A percentile compares a stretch with the other conserved stretches of the same genome.
Evolutionary conservation across 2,113 vertebrate genomes (phyloP).

Genomic region (Ceratotherium simum): DNA sequence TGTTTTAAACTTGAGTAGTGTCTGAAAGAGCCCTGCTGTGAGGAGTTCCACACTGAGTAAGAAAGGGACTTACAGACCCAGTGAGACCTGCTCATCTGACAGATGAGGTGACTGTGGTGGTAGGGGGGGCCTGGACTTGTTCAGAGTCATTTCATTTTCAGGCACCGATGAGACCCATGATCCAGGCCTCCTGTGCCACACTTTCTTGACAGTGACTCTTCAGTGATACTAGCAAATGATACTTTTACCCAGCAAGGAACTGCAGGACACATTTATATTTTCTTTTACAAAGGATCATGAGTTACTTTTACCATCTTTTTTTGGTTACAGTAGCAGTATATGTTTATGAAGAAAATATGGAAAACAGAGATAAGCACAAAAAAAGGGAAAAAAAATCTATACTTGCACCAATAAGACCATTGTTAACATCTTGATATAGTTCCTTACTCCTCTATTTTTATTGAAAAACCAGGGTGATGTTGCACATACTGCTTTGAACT

Average conservation of each 20-base stretch:
- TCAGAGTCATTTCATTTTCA: neutral
- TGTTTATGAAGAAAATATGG: conserved; percentile 21
- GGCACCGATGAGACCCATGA: neutral
- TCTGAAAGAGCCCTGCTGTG: neutral
- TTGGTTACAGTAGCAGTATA: neutral
- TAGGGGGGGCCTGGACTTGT: too few species aligned
- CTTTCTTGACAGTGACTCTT: neutral
- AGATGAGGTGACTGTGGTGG: neutral
- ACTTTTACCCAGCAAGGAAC: neutral
- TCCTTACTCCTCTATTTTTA: neutral
- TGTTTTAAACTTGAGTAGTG: neutral
- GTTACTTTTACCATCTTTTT: neutral
- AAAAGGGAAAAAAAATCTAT: neutral
- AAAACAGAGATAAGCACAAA: neutral
- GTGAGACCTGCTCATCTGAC: neutral
- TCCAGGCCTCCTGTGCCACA: neutral
- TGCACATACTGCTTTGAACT: neutral
- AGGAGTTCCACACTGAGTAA: neutral
- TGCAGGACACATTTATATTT: neutral
- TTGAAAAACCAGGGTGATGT: neutral
- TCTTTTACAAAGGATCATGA: neutral
- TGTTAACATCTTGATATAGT: neutral
- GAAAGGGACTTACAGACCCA: neutral
- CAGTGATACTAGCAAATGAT: neutral
- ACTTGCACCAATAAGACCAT: neutral